Percentiles rank a stretch among this genome's conserved stretches.
Conservation (phyloP, 2,797 vertebrate genomes). For the Sebastes oblongus region DNA sequence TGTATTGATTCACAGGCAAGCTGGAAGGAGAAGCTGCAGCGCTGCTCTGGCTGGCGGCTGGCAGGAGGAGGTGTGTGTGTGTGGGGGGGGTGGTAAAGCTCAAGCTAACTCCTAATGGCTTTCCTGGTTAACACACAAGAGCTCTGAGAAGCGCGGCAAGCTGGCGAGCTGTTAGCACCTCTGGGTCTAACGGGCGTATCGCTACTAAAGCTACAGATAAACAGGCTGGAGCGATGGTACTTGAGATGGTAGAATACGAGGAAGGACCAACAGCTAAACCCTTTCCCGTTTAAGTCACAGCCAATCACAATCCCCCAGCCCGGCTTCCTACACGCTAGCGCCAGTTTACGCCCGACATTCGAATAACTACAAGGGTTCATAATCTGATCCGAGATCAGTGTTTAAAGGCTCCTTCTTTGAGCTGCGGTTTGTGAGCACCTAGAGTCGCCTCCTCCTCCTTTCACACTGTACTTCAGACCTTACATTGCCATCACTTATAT, state of each 20-base stretch:
- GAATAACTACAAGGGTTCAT: conserved; percentile 19
- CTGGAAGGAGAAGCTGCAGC: conserved; percentile 50
- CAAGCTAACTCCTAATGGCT: conserved; percentile 55
- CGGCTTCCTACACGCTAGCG: conserved; percentile 16
- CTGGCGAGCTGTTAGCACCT: conserved; percentile 58
- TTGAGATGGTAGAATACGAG: conserved; percentile 43
- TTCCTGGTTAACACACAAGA: conserved; percentile 51
- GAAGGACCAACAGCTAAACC: conserved; percentile 19
- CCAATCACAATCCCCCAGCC: conserved; percentile 24
- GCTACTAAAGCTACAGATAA: conserved; percentile 39
- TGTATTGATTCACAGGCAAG: conserved; percentile 67
- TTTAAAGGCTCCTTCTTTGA: conserved; percentile 41
- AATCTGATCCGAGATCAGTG: conserved; percentile 47
- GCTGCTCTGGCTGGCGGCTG: conserved; percentile 44
- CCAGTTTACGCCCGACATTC: conserved; percentile 29
- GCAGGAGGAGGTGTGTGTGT: neutral
- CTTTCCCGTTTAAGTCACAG: conserved; percentile 19
- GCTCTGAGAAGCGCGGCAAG: conserved; percentile 47
- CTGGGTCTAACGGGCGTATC: conserved; percentile 25
- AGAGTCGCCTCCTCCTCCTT: conserved; percentile 57
- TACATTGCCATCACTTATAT: conserved; percentile 78
- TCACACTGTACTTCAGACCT: conserved; percentile 73
- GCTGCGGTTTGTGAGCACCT: conserved; percentile 57
- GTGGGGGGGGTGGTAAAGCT: conserved; percentile 29
- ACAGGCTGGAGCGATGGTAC: conserved; percentile 23